Evolutionary conservation across 1,140 invertebrate species (phyloP), one percentile per base, ranked within the genome.

Genomic region (Drosophila seguyi): DNA sequence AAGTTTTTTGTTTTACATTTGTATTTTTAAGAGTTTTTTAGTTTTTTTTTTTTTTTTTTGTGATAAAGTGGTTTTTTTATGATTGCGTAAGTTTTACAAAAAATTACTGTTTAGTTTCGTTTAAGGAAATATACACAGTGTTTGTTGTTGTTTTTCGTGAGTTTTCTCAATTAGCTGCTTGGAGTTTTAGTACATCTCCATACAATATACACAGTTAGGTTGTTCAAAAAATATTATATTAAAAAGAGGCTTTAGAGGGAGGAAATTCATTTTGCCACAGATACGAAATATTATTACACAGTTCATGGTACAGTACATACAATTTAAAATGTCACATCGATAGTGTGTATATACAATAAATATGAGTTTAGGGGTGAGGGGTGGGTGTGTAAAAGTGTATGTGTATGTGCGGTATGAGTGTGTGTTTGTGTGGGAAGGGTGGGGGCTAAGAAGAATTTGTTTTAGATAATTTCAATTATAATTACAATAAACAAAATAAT

Each of bases 111-210:
- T 66, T 66, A 75, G 61, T 83, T 72, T 83, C 56, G 58, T 78
- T 88, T 87, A 68, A 80, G 84, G 73, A 88, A 84, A 87, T 88
- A 88, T 87, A 66, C 84, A 88, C 84, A 88, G 85, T 78, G 67
- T 84, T 78, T 88, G 84, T 88, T 81, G 47, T 68, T 31, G n/a
- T 78, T 65, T 25, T 71, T 71, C 52, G 34, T 62, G 44, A 31
- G 63, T 75, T 74, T 67, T 47, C 27, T 65, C 42, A 31, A 47
- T 60, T 63, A 71, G 65, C 75, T 78, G 75, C 75, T 77, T 67
- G 61, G 56, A 77, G 74, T 69, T 56, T 56, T 22, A 22, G 7
- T 36, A 42, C 42, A 41, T 39, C 75, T 59, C 44, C 58, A 25
- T 62, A 55, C 67, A 80, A 85, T 73, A 80, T 84, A 78, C 80